phyloP scores from a whole-genome alignment of 2,113 vertebrate species.

The Dipodomys spectabilis region DNA sequence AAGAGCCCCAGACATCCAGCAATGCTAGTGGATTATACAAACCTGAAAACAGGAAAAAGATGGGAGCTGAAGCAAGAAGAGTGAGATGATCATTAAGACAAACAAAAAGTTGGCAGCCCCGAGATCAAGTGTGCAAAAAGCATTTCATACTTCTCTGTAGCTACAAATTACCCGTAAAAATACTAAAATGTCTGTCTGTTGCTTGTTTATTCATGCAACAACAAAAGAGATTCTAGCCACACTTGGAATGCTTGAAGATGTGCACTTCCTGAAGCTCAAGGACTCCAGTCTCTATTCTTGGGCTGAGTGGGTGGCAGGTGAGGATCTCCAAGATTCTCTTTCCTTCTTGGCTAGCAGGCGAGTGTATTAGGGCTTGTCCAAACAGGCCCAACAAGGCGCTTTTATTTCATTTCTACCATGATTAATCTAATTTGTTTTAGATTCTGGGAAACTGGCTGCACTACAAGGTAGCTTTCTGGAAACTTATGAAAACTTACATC shows the following conservation, averaged over 20 bases:
- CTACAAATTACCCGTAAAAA: slow-evolving; percentile 13
- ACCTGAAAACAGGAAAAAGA: not conserved
- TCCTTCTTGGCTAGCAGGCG: slow-evolving; percentile 27
- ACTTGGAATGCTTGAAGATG: not conserved
- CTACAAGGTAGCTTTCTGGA: slow-evolving; percentile 68
- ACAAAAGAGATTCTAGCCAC: not conserved
- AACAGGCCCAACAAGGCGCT: slow-evolving; percentile 70
- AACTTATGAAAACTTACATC: slow-evolving; percentile 50
- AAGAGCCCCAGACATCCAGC: not conserved
- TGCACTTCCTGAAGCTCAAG: not conserved
- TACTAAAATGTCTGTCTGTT: not conserved
- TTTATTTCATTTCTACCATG: slow-evolving; percentile 71
- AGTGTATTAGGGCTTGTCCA: slow-evolving; percentile 46
- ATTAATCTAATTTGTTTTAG: slow-evolving; percentile 79
- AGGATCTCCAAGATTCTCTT: slow-evolving; percentile 8
- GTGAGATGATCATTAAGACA: not conserved
- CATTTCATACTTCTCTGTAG: not conserved
- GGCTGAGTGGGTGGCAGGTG: not conserved
- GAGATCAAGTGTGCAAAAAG: not conserved
- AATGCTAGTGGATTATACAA: too few species aligned
- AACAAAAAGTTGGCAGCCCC: not conserved
- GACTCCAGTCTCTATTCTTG: not conserved
- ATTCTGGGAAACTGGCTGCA: slow-evolving; percentile 73
- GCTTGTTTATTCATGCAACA: not conserved
- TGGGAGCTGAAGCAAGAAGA: not conserved